Conservation (phyloP, 2,113 vertebrate genomes). For the Prinia subflava region DNA sequence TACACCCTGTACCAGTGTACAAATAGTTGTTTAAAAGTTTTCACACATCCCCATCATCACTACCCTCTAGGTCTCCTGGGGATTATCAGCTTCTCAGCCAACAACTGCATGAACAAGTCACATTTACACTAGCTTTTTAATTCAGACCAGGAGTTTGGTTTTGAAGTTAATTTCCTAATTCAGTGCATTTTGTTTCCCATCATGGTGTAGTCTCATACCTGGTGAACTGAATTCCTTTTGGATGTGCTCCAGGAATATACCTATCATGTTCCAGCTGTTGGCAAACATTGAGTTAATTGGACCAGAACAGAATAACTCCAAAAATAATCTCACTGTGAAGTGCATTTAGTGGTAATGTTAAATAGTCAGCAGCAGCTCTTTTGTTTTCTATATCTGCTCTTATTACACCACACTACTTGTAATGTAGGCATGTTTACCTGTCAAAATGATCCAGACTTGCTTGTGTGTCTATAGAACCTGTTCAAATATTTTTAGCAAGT, state of each 20-base stretch:
- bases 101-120: not conserved
- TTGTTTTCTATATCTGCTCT: not conserved
- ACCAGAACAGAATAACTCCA: not conserved
- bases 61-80: not conserved
- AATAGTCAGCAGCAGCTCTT: not conserved
- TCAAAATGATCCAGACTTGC: not conserved
- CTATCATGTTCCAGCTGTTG: not conserved
- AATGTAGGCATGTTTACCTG: not conserved
- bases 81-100: not conserved
- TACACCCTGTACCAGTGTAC: not conserved
- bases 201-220: not conserved
- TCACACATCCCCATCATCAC: not conserved
- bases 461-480: not conserved
- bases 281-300: not conserved
- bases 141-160: not conserved
- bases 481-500: not conserved
- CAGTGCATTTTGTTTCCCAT: not conserved
- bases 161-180: not conserved
- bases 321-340: not conserved
- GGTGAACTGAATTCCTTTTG: not conserved
- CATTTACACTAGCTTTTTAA: not conserved
- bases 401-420: not conserved
- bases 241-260: not conserved
- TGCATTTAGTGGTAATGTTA: not conserved
- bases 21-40: not conserved